phyloP scores from a whole-genome alignment of 2,888 invertebrate genomes.

The Papilio demoleus region DNA sequence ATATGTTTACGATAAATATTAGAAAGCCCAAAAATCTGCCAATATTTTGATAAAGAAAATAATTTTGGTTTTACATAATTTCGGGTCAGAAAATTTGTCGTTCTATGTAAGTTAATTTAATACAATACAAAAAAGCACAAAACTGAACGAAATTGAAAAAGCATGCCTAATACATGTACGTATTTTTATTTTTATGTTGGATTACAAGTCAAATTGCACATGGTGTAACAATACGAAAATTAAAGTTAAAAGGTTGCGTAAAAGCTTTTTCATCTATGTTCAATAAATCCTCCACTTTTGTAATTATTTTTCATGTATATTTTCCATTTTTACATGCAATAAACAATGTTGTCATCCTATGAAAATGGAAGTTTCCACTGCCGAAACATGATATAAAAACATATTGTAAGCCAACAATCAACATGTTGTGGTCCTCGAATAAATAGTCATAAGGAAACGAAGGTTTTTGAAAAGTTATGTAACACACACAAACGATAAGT shows the following conservation, averaged over 20 bases:
- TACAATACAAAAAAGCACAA: no score
- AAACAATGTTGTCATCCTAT: no score
- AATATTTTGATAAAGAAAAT: no score
- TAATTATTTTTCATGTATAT: neutral
- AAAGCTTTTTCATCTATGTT: neutral
- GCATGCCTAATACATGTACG: no score
- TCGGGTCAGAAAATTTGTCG: no score
- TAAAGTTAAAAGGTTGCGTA: neutral
- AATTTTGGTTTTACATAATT: no score
- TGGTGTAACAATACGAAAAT: neutral
- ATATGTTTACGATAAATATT: no score
- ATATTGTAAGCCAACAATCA: no score
- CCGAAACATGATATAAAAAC: no score
- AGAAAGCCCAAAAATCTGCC: no score
- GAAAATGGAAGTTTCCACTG: no score
- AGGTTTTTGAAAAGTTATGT: neutral
- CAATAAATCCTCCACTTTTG: neutral
- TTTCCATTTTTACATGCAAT: neutral
- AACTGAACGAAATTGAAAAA: neutral
- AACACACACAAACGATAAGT: conserved; percentile 14
- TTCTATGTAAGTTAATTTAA: no score
- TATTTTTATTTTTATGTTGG: neutral
- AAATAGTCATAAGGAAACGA: neutral
- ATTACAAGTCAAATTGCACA: neutral
- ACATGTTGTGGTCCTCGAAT: neutral